Evolutionary conservation across 1,140 invertebrate genomes (phyloP).

Genomic region (Neotoxoptera formosana): DNA sequence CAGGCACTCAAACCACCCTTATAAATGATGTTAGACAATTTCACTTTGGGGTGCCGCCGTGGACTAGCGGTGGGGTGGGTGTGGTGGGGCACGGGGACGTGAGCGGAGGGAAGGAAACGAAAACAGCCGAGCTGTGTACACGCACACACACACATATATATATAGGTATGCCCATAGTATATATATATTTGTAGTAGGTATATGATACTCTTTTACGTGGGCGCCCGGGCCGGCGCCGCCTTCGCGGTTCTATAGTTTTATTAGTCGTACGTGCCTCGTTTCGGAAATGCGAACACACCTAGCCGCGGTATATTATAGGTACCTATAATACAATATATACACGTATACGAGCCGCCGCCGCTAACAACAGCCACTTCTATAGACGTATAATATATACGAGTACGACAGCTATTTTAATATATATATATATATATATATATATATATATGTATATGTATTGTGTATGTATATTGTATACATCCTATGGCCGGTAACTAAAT

Average conservation of each 20-base stretch:
- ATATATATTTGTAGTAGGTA: background rate
- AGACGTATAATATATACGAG: background rate
- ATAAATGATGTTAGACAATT: conserved; percentile 36
- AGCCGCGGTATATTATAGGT: background rate
- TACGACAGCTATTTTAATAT: background rate
- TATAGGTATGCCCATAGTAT: background rate
- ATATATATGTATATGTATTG: background rate
- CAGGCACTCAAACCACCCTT: conserved; percentile 34
- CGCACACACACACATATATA: background rate
- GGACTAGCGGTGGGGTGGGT: background rate
- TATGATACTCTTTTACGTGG: background rate
- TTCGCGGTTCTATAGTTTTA: conserved; percentile 28
- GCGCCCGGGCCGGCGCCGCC: background rate
- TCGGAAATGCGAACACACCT: background rate
- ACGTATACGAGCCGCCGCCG: background rate
- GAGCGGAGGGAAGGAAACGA: background rate
- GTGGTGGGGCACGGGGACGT: too few species aligned
- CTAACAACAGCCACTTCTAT: background rate
- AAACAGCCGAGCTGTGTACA: background rate
- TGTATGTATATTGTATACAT: too few species aligned
- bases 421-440: background rate
- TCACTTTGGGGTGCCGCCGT: background rate
- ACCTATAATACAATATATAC: background rate
- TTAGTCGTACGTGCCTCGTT: conserved; percentile 28
- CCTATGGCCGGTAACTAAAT: background rate